These are phyloP conservation scores for Caradrina clavipalpis DNA, from an alignment of 2,888 invertebrate species.

Conservation along the genomic window DNA sequence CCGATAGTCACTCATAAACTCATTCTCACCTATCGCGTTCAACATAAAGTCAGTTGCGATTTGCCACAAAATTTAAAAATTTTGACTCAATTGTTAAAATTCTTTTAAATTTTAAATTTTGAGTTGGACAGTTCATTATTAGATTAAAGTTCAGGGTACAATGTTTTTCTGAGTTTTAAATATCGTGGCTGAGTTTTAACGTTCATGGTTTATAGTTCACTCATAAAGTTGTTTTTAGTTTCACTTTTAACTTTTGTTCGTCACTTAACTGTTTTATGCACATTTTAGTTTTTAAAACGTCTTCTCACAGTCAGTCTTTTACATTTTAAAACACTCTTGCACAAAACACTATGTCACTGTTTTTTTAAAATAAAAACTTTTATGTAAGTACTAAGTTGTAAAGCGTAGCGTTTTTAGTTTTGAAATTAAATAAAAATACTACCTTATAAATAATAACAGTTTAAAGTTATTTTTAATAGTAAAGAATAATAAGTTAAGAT, in stretches of 20 bases:
- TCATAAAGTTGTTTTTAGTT: slow-evolving; percentile 41
- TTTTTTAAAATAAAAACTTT: neutral
- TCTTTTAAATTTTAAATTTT: slow-evolving; percentile 6
- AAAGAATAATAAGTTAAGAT: slow-evolving; percentile 6
- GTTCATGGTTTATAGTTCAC: slow-evolving; percentile 52
- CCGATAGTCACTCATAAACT: slow-evolving; percentile 86
- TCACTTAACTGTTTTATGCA: slow-evolving; percentile 29
- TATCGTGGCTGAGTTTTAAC: slow-evolving; percentile 19
- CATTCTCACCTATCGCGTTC: slow-evolving; percentile 73
- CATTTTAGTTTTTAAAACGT: slow-evolving; percentile 51
- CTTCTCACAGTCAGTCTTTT: slow-evolving; percentile 18
- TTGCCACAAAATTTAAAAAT: slow-evolving; percentile 32
- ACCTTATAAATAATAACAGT: neutral
- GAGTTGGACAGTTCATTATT: slow-evolving; percentile 38
- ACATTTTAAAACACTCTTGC: slow-evolving; percentile 35
- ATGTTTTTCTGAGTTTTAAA: slow-evolving; percentile 26
- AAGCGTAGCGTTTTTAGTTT: neutral
- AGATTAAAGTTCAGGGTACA: slow-evolving; percentile 11
- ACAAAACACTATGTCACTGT: slow-evolving; percentile 41
- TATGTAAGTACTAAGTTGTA: neutral
- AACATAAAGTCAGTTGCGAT: slow-evolving; percentile 60
- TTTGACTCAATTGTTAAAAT: slow-evolving; percentile 26
- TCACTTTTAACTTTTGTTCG: slow-evolving; percentile 43
- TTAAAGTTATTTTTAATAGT: neutral
- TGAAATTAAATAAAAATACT: slow-evolving; percentile 4